Conservation (phyloP, 2,797 vertebrate species). For the Chelonia mydas region DNA sequence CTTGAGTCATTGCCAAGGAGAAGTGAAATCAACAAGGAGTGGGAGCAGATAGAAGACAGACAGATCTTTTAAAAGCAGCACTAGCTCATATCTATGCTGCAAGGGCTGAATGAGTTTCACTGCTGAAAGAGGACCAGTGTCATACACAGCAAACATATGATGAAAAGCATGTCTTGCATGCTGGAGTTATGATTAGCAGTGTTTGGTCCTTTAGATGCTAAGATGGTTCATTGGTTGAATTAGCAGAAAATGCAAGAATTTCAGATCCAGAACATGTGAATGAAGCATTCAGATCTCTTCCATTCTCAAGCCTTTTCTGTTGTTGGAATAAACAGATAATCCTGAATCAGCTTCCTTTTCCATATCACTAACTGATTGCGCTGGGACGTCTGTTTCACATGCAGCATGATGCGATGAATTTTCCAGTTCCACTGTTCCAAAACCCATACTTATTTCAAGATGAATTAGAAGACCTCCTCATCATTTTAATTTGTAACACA, state of each 20-base stretch:
- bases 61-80: background rate
- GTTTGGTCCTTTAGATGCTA: background rate
- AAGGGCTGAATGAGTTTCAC: slow-evolving; percentile 7
- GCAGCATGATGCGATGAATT: accelerated
- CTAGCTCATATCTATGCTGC: background rate
- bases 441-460: background rate
- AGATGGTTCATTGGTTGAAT: background rate
- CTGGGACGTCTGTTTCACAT: background rate
- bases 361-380: background rate
- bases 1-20: background rate
- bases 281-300: background rate
- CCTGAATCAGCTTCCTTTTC: background rate
- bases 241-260: background rate
- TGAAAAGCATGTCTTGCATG: background rate
- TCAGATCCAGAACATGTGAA: background rate
- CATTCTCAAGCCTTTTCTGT: background rate
- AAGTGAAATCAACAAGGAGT: background rate
- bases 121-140: background rate
- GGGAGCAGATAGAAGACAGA: slow-evolving; percentile 8
- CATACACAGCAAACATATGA: background rate
- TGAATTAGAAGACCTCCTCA: slow-evolving; percentile 48
- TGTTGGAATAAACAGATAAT: background rate
- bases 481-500: background rate
- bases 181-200: background rate
- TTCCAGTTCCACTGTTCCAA: background rate